Evolutionary conservation across 2,113 vertebrate genomes (phyloP).

Genomic region (Origma solitaria): DNA sequence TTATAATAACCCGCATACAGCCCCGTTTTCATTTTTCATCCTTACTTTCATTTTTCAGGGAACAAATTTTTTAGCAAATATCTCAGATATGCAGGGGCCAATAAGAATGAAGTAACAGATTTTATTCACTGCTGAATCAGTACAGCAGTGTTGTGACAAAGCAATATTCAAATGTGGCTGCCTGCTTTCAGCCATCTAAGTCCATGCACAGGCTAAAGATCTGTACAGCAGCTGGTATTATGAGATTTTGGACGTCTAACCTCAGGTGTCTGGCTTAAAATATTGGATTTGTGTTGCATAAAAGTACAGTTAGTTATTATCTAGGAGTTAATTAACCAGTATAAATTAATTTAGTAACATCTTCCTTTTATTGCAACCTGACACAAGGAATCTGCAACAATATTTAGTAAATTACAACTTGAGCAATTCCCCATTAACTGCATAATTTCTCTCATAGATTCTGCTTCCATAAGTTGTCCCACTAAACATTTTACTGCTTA

Average conservation of each 20-base stretch:
- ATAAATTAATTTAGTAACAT: slow-evolving; percentile 18
- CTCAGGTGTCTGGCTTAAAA: not conserved
- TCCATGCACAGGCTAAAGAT: not conserved
- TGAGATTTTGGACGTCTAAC: not conserved
- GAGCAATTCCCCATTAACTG: not conserved
- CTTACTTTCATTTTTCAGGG: not conserved
- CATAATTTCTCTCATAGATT: slow-evolving; percentile 12
- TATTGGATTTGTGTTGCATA: not conserved
- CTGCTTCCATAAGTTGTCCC: not conserved
- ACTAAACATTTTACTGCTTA: slow-evolving; percentile 24
- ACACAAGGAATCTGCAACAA: not conserved
- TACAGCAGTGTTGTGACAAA: not conserved
- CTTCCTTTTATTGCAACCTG: slow-evolving; percentile 7
- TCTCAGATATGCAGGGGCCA: not conserved
- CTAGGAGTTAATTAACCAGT: slow-evolving; percentile 8
- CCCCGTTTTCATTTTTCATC: not conserved
- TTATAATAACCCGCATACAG: not conserved
- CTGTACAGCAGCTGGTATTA: not conserved
- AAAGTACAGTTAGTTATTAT: not conserved
- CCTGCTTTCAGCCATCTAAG: not conserved
- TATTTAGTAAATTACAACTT: slow-evolving; percentile 35
- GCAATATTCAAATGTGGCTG: not conserved
- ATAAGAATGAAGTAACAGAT: not conserved
- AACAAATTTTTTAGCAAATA: not conserved
- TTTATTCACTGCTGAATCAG: not conserved